These are phyloP conservation scores for Nyctibius grandis DNA, from an alignment of 2,797 vertebrate species.

Conservation along the genomic window DNA sequence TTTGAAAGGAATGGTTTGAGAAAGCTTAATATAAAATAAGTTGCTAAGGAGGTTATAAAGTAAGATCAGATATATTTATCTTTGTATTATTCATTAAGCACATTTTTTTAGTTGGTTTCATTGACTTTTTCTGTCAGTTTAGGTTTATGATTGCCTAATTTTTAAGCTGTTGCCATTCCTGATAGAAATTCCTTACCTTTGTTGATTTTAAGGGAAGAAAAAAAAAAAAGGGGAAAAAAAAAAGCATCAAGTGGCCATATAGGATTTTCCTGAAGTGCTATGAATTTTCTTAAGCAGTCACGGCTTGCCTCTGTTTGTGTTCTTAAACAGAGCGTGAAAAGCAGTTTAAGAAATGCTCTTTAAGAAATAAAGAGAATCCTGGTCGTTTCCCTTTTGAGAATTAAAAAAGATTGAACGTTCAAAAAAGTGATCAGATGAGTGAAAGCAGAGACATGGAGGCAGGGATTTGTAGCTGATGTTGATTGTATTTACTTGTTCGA, in stretches of 20 bases:
- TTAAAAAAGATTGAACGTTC: background rate
- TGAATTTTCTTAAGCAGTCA: background rate
- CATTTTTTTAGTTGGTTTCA: background rate
- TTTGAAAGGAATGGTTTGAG: background rate
- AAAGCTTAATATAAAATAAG: background rate
- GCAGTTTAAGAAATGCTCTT: background rate
- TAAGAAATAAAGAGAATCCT: background rate
- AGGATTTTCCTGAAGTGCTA: background rate
- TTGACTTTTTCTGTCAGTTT: background rate
- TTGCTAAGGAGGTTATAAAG: background rate
- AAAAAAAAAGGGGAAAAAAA: background rate
- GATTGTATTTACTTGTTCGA: background rate
- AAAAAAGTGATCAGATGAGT: background rate
- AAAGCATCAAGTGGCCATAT: background rate
- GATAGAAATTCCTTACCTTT: background rate
- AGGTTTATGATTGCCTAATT: background rate
- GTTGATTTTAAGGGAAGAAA: background rate
- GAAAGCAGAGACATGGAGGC: background rate
- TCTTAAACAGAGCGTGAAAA: background rate
- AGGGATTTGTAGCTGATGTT: background rate
- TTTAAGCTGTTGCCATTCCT: background rate
- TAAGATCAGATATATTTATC: background rate
- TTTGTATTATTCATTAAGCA: background rate
- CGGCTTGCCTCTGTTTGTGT: background rate
- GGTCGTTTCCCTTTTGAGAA: background rate